Percentiles rank a stretch among this genome's conserved stretches.
These are phyloP conservation scores for Megaustenia siamemsis DNA, from an alignment of 2,888 invertebrate species.

Conservation along the genomic window DNA sequence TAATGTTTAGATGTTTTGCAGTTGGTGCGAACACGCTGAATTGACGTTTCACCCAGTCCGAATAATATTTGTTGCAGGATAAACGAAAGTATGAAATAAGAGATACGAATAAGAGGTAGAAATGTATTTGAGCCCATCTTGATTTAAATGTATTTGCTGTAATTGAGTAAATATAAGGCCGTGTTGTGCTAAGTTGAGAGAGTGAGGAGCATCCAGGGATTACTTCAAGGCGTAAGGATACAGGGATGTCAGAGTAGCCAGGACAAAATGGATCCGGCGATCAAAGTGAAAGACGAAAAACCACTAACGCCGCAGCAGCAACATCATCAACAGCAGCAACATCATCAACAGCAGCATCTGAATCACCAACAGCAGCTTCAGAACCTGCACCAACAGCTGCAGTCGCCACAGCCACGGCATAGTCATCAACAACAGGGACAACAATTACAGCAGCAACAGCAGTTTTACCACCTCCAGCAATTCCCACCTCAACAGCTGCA, in stretches of 20 bases:
- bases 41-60: too few relatives aligned
- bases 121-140: neutral
- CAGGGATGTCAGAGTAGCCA: neutral
- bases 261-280: slow-evolving; percentile 20
- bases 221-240: neutral
- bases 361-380: slow-evolving; percentile 83
- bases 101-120: too few relatives aligned
- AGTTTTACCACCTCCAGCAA: neutral
- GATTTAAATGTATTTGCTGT: neutral
- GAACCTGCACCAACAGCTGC: slow-evolving; percentile 85
- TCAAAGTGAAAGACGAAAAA: slow-evolving; percentile 34
- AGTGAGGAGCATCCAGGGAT: too few relatives aligned
- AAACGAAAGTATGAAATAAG: too few relatives aligned
- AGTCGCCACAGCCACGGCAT: slow-evolving; percentile 81
- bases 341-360: slow-evolving; percentile 80
- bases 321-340: slow-evolving; percentile 79
- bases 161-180: too few relatives aligned
- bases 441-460: slow-evolving; percentile 36
- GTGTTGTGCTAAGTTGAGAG: too few relatives aligned
- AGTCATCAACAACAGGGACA: slow-evolving; percentile 82
- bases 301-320: slow-evolving; percentile 27
- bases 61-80: too few relatives aligned
- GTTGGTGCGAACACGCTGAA: too few relatives aligned
- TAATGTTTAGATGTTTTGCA: too few relatives aligned
- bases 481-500: slow-evolving; percentile 13